Evolutionary conservation across 2,888 invertebrate species (phyloP), one percentile per base, ranked within the genome.

Genomic region (Cheilosia impressa): DNA sequence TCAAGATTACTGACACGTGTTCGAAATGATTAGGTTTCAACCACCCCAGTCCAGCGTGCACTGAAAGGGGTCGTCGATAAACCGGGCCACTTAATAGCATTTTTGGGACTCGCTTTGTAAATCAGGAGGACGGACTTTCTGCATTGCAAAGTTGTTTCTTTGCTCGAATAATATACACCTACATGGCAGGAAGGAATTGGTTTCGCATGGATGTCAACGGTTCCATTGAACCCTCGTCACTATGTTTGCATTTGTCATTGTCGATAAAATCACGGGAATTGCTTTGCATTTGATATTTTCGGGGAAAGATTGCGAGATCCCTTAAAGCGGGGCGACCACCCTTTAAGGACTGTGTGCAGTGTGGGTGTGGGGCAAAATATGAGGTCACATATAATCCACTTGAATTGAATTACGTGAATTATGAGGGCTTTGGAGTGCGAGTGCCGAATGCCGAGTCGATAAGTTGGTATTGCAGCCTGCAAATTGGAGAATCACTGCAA

Each of bases 401-500:
- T 68, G 81, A 85, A 85, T 85, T 85, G 81, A 85, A 81, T 85
- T 80, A 85, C 76, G 81, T 85, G 81, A 85, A 77, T 81, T 81
- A 85, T 85, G 72, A 85, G 77, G 81, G 81, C 62, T 63, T 63
- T 76, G 13, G 72, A 72, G 81, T 85, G 72, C 68, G 71, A 72
- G 85, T 85, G 85, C 72, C 66, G 71, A 76, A 76, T 85, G 85
- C 72, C 62, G 72, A 76, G 71, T 68, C 66, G 81, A 85, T 85
- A 85, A 85, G 81, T 81, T 85, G 66, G 38, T 58, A 60, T 81
- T 85, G 85, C 85, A 81, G 85, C 17, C 81, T 81, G 85, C 85
- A 85, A 85, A 85, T 85, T 85, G 85, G 85, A 68, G 72, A 85
- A 85, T 85, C 85, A 85, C 81, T 85, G 85, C 85, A 81, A 85